Conservation (phyloP, 2,797 vertebrate genomes). For the Phrynocephalus forsythii region DNA sequence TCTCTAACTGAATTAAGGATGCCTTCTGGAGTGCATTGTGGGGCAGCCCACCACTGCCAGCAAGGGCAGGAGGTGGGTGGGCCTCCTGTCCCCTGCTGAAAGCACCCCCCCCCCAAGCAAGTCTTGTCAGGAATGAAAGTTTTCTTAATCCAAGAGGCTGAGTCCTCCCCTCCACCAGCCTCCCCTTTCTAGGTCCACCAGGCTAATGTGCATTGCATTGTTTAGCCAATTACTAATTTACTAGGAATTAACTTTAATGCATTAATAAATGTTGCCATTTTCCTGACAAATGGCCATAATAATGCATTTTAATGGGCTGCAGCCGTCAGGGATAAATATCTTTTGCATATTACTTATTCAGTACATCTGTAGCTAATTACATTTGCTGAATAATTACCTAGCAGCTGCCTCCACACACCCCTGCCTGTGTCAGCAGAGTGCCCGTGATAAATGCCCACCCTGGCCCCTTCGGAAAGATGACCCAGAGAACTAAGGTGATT, state of each 20-base stretch:
- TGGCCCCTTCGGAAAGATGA: conserved; percentile 56
- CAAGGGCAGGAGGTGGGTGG: background rate
- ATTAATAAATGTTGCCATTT: conserved; percentile 78
- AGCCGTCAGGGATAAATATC: conserved; percentile 73
- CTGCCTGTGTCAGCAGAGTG: conserved; percentile 64
- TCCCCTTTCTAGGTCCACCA: fast-evolving
- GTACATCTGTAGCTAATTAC: conserved; percentile 77
- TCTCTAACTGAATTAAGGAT: too few species aligned
- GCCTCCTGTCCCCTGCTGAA: background rate
- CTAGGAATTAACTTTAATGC: conserved; percentile 72
- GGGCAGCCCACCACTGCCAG: background rate
- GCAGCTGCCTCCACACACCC: conserved; percentile 39
- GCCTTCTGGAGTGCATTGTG: too few species aligned
- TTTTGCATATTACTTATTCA: conserved; percentile 74
- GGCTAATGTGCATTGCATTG: conserved; percentile 54
- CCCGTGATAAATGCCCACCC: conserved; percentile 74
- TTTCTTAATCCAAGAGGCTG: background rate
- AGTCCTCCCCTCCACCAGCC: background rate
- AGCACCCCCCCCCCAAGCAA: too few species aligned
- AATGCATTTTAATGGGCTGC: conserved; percentile 71
- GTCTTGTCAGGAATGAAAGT: background rate
- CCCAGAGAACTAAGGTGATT: conserved; percentile 69
- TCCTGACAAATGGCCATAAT: conserved; percentile 75
- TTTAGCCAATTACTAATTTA: conserved; percentile 73
- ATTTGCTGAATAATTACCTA: conserved; percentile 72